Conservation (phyloP, 1,140 invertebrate species). For the Drosophila trapezifrons region DNA sequence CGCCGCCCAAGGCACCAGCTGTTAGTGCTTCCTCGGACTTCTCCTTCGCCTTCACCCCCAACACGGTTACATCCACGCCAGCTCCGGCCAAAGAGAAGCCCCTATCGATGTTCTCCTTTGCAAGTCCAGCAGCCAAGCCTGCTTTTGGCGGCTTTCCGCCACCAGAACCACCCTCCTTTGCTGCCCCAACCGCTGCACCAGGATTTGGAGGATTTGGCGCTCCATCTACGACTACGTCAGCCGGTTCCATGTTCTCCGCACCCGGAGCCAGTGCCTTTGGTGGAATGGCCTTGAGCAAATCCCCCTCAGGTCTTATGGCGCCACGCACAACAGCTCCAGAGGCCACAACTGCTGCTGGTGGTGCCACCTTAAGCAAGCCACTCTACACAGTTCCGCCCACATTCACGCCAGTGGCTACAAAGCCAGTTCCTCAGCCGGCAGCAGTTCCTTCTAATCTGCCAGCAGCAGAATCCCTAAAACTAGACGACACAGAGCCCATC, state of each 20-base stretch:
- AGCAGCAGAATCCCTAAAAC: conserved; percentile 25
- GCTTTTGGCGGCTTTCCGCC: not conserved
- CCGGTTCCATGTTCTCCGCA: conserved; percentile 17
- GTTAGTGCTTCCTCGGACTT: conserved; percentile 42
- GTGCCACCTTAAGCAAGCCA: conserved; percentile 45
- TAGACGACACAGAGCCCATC: conserved; percentile 60
- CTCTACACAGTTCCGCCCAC: conserved; percentile 72
- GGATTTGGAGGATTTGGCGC: conserved; percentile 47
- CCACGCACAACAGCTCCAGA: not conserved
- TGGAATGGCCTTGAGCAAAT: conserved; percentile 9
- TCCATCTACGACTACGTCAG: not conserved
- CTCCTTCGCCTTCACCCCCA: conserved; percentile 68
- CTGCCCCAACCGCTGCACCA: conserved; percentile 8
- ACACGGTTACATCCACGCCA: conserved; percentile 68
- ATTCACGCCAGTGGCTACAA: conserved; percentile 53
- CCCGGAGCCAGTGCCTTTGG: conserved; percentile 9
- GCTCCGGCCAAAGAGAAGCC: conserved; percentile 67
- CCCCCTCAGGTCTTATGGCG: not conserved
- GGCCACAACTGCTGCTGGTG: not conserved
- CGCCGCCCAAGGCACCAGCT: not conserved
- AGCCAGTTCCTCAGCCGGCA: conserved; percentile 1
- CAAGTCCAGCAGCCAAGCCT: conserved; percentile 28
- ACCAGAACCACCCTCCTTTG: conserved; percentile 33
- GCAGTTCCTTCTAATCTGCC: not conserved
- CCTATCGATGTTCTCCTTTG: conserved; percentile 57